phyloP scores from a whole-genome alignment of 1,140 invertebrate genomes.

The Drosophila varians region DNA sequence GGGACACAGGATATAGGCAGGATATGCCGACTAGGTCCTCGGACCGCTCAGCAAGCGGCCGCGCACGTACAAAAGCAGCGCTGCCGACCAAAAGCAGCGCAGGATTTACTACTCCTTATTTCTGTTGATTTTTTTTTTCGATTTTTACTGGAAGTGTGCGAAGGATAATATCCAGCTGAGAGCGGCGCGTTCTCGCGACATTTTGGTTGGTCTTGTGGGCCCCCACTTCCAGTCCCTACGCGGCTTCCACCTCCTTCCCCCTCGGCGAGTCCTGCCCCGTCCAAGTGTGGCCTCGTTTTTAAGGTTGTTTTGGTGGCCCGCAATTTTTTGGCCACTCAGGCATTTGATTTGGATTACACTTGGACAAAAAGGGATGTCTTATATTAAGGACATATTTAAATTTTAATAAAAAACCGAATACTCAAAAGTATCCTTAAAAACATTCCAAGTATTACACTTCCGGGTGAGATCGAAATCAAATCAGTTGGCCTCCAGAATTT shows the following conservation, averaged over 20 bases:
- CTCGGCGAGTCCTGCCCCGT: background rate
- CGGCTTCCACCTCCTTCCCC: background rate
- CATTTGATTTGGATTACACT: constrained; percentile 58
- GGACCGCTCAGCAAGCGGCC: constrained; percentile 62
- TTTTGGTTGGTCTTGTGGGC: constrained; percentile 65
- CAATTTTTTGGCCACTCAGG: constrained; percentile 67
- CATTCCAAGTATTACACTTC: constrained; percentile 25
- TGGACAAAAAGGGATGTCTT: too few species aligned
- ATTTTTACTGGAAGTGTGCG: constrained; percentile 53
- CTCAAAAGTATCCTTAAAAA: background rate
- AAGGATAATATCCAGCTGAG: constrained; percentile 24
- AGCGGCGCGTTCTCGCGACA: constrained; percentile 70
- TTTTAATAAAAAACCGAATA: too few species aligned
- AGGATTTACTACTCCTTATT: background rate
- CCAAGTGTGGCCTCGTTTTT: constrained; percentile 66
- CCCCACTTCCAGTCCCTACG: background rate
- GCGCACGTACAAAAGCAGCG: constrained; percentile 60
- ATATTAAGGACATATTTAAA: too few species aligned
- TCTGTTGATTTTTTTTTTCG: background rate
- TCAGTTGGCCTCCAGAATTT: constrained; percentile 14
- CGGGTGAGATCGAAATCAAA: constrained; percentile 27
- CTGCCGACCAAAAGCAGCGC: background rate
- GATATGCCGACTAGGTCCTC: constrained; percentile 5
- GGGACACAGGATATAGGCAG: constrained; percentile 6
- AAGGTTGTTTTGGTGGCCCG: constrained; percentile 65